Evolutionary conservation across 2,113 vertebrate genomes (phyloP).

Genomic region (Mormoops blainvillei): DNA sequence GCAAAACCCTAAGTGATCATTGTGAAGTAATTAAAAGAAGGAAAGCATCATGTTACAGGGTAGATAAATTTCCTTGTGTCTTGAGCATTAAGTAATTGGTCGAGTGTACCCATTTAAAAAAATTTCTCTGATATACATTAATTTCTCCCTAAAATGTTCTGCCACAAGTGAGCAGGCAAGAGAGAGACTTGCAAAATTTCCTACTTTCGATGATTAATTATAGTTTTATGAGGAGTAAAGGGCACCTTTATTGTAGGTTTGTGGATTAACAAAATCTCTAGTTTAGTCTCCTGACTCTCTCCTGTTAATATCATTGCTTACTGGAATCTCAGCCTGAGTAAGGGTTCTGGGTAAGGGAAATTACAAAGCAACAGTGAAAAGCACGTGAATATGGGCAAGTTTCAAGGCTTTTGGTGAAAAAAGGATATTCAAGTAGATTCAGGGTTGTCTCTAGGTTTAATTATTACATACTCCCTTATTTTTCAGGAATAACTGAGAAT

Average conservation of each 20-base stretch:
- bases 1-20: not conserved
- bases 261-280: not conserved
- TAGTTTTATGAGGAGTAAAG: not conserved
- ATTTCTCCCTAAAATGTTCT: not conserved
- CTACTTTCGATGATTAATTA: not conserved
- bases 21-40: not conserved
- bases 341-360: not conserved
- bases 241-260: not conserved
- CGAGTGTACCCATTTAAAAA: not conserved
- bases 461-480: not conserved
- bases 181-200: not conserved
- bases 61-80: not conserved
- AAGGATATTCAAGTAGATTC: not conserved
- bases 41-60: not conserved
- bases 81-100: not conserved
- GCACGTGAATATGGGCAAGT: not conserved
- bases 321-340: not conserved
- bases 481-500: not conserved
- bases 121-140: not conserved
- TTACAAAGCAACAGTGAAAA: not conserved
- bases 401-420: not conserved
- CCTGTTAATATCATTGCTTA: not conserved
- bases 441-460: not conserved
- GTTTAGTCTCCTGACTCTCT: conserved; percentile 22
- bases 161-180: not conserved